Evolutionary conservation across 2,797 vertebrate species (phyloP), one percentile per base, ranked within the genome.

Genomic region (Amblyopsis hoosieri): DNA sequence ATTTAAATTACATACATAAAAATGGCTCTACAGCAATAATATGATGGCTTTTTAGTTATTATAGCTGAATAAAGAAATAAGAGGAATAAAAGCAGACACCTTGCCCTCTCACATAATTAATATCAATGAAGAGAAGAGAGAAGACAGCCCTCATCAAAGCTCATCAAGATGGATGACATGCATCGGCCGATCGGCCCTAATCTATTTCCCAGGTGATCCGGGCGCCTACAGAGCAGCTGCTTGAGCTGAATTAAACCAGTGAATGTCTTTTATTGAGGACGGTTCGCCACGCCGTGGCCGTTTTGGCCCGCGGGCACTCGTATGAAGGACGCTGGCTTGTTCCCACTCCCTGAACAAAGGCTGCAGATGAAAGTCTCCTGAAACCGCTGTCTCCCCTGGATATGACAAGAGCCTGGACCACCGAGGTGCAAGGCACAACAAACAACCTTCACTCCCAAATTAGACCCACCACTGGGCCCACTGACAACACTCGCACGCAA

Each of bases 401-500:
- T 29, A 29, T 29, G 23, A 29, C 78, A 87, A 86, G 73, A 66
- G 68, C 67, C 68, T 65, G 71, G 67, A 72, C 72, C 76, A 64
- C 60, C 66, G 58, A 68, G 62, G 79, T 66, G 60, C 74, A 83
- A 83, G 80, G 75, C 8, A 33, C 59, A 83, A 33, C 45, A 50
- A 53, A 71, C 76, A 77, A 85, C 79, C 79, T 79, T 67, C 75
- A 74, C 81, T 80, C 74, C 76, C 72, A 81, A 86, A 85, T 85
- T 71, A 81, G 86, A 85, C 74, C 80, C 62, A 81, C 83, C 77
- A 69, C 83, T 74, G 82, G 73, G 85, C 64, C 72, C 65, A 61
- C 71, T 81, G 81, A 87, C 86, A 86, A 89, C 72, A 79, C 83
- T 74, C 84, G 80, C 78, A 83, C 83, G 84, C 85, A 90, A 90